A percentile compares a stretch with the other conserved stretches of the same genome.
phyloP scores from a whole-genome alignment of 2,797 vertebrate genomes.

The Acomys russatus region DNA sequence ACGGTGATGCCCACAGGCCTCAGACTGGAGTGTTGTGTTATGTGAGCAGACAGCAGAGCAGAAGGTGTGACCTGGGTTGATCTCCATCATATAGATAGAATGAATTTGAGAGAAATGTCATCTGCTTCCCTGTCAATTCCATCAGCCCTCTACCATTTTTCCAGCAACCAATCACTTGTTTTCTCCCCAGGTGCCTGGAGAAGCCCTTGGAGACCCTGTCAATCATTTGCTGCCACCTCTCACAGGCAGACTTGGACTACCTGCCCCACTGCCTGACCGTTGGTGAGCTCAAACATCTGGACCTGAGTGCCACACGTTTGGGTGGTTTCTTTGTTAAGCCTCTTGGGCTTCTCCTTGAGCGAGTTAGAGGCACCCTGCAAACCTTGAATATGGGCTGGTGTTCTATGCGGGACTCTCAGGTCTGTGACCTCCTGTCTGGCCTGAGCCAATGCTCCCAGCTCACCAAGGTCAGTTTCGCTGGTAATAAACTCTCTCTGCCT shows the following conservation, averaged over 20 bases:
- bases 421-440: neutral
- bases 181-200: neutral
- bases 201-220: too few relatives aligned
- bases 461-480: neutral
- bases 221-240: neutral
- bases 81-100: neutral
- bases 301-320: neutral
- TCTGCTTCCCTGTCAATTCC: neutral
- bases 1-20: neutral
- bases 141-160: neutral
- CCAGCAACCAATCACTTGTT: neutral
- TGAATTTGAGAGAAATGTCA: neutral
- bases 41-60: neutral
- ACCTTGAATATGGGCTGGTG: neutral
- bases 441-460: neutral
- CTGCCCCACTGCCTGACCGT: too few relatives aligned
- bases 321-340: fast-evolving
- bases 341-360: neutral
- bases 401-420: neutral
- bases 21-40: neutral
- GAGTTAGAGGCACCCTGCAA: neutral
- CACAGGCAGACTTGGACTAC: neutral
- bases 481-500: neutral
- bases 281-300: neutral
- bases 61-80: too few relatives aligned